Base-by-base conservation (phyloP, 2,888 invertebrate genomes). In the Micropterix aruncella region DNA sequence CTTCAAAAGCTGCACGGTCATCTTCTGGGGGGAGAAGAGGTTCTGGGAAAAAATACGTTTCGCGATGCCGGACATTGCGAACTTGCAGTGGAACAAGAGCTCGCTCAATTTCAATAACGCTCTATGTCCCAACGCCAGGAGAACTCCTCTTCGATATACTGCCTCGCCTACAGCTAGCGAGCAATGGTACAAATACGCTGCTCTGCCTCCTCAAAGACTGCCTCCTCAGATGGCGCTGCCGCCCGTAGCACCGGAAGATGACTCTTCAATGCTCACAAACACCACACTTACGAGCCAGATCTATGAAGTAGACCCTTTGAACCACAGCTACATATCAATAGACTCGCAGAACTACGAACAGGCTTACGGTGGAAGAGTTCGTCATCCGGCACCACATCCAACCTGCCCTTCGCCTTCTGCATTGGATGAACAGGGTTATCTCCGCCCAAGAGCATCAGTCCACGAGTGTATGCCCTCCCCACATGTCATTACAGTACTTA, bases 1-100 rank as follows among this genome's bases (percentile, higher is more conserved):
- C 50, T 67, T 84, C 47, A 77, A 81, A 57, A 79, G 80, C 56
- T 77, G 85, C 67, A 75, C 79, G 36, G 80, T 81, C 42, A 73
- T 82, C 51, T 74, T 83, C 51, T 85, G 84, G 80, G 83, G 83
- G 50, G 89, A 91, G 63, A 82, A 82, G 55, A 75, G 85, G 55
- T 92, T 92, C 67, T 92, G 91, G 91, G 86, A 88, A 55, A 89
- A 90, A 65, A 73, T 92, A 50, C 76, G 84, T 50, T 79, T 74
- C 65, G 81, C 86, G 44, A 81, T 90, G 79, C 89, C 89, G 47
- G 91, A 92, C 52, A 69, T 71, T 52, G 67, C 74, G 44, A 77
- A 76, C 57, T 69, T 77, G 54, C 71, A 76, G 56, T 77, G 76
- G 70, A 77, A 77, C 57, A 73, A 74, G 54, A 70, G 70, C 48